Percentiles rank a stretch among this genome's conserved stretches.
Conservation (phyloP, 2,113 vertebrate genomes). For the Lycaon pictus region DNA sequence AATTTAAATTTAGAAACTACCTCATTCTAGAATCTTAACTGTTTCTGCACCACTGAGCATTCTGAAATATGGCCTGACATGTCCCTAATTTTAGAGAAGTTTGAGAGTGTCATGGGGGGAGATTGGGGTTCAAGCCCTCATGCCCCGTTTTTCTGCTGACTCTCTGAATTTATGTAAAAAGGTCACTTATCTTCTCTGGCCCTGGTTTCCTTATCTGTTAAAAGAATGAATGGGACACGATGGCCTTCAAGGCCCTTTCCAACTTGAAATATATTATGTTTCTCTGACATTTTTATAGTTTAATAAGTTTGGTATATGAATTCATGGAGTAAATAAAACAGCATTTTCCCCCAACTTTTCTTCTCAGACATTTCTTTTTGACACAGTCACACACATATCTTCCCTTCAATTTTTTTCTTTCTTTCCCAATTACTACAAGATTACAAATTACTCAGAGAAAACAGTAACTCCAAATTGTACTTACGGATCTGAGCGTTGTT, state of each 20-base stretch:
- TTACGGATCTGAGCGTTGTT: constrained; percentile 96
- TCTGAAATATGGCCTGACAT: background rate
- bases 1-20: constrained; percentile 47
- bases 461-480: constrained; percentile 74
- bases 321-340: constrained; percentile 28
- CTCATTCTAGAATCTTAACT: constrained; percentile 10
- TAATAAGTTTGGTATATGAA: background rate
- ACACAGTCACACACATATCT: background rate
- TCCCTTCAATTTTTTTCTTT: background rate
- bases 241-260: background rate
- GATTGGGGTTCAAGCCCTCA: background rate
- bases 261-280: background rate
- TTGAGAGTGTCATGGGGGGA: background rate
- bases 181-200: background rate
- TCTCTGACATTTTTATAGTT: constrained; percentile 42
- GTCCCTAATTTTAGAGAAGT: background rate
- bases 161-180: background rate
- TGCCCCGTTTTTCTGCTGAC: background rate
- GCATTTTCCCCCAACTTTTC: background rate
- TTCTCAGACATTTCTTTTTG: constrained; percentile 31
- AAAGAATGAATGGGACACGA: constrained; percentile 24
- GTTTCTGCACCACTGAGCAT: background rate
- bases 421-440: background rate
- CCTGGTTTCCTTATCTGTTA: constrained; percentile 25
- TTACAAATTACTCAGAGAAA: background rate